Conservation (phyloP, 2,797 vertebrate species). For the Hyperoplus lanceolatus region DNA sequence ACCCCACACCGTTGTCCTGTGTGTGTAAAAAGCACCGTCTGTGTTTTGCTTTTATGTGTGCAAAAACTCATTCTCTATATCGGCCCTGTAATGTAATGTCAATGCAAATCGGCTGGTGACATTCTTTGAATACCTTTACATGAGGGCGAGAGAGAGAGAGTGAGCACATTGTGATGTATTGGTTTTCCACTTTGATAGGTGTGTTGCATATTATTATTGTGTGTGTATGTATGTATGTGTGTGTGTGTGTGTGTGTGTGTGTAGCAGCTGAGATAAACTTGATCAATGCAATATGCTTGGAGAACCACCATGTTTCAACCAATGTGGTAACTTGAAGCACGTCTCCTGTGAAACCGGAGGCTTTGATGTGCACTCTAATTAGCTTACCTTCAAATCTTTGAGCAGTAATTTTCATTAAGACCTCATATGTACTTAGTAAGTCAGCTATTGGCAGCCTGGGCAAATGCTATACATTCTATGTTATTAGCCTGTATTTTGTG, state of each 20-base stretch:
- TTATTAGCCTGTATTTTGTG: constrained; percentile 6
- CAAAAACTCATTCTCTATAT: constrained; percentile 19
- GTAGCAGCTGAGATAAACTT: constrained; percentile 16
- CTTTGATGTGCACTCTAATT: constrained; percentile 70
- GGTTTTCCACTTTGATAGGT: constrained; percentile 45
- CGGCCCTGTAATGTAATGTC: constrained; percentile 16
- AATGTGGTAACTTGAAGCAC: constrained; percentile 24
- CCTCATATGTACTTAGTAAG: constrained; percentile 39
- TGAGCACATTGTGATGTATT: background rate
- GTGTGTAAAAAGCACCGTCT: constrained; percentile 30
- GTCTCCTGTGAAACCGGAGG: constrained; percentile 27
- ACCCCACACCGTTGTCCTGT: constrained; percentile 42
- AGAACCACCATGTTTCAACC: constrained; percentile 32
- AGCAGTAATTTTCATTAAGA: constrained; percentile 62
- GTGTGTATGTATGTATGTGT: no score
- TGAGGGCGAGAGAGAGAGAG: background rate
- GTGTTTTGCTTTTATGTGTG: background rate
- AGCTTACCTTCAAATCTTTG: constrained; percentile 58
- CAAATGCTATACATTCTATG: constrained; percentile 4
- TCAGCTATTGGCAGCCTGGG: constrained; percentile 27
- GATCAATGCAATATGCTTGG: constrained; percentile 36
- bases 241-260: background rate
- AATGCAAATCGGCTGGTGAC: constrained; percentile 38
- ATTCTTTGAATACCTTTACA: constrained; percentile 40
- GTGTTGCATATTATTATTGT: no score